Evolutionary conservation across 2,888 invertebrate species (phyloP).

Genomic region (Dilophus febrilis): DNA sequence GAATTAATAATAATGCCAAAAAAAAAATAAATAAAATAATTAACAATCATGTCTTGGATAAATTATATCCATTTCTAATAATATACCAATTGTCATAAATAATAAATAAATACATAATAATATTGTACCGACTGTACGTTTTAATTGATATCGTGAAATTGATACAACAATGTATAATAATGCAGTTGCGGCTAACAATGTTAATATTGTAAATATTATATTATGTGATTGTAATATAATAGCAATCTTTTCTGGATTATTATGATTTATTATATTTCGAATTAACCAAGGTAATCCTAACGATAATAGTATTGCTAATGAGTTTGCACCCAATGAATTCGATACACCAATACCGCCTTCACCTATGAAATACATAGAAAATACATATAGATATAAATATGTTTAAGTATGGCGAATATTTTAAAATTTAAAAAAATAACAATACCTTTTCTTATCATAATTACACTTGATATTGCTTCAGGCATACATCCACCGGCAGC

Average conservation of each 20-base stretch:
- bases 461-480: constrained; percentile 60
- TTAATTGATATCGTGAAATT: constrained; percentile 51
- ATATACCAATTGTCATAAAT: constrained; percentile 58
- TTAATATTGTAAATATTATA: constrained; percentile 65
- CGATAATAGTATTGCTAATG: constrained; percentile 66
- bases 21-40: no score
- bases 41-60: no score
- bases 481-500: constrained; percentile 84
- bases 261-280: constrained; percentile 41
- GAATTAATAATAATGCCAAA: no score
- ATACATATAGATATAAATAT: no score
- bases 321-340: constrained; percentile 73
- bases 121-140: constrained; percentile 47
- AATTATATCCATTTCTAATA: constrained; percentile 62
- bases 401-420: no score
- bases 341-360: constrained; percentile 76
- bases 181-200: constrained; percentile 54
- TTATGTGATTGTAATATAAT: constrained; percentile 61
- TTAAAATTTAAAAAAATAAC: neutral
- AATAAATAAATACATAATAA: constrained; percentile 47
- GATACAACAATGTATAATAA: constrained; percentile 50
- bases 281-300: constrained; percentile 75
- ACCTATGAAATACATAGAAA: constrained; percentile 37
- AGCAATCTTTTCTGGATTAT: constrained; percentile 25
- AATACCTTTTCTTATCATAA: constrained; percentile 68